Percentiles rank a stretch among this genome's conserved stretches.
Conservation (phyloP, 2,797 vertebrate genomes). For the Lepus oiostolus region DNA sequence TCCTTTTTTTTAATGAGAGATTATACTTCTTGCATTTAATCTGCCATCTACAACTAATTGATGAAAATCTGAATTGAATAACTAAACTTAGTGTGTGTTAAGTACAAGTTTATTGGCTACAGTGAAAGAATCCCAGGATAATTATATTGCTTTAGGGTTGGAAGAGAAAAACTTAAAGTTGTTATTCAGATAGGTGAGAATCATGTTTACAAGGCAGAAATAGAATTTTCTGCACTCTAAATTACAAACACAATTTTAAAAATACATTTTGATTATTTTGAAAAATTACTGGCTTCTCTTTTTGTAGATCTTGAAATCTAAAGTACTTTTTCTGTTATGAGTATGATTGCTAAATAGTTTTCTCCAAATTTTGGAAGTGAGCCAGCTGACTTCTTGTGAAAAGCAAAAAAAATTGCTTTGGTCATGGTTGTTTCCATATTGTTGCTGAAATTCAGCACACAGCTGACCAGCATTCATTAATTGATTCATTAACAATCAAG, state of each 20-base stretch:
- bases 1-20: background rate
- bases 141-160: background rate
- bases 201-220: background rate
- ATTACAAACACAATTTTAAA: background rate
- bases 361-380: background rate
- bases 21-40: background rate
- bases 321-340: background rate
- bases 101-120: background rate
- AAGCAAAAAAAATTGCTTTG: background rate
- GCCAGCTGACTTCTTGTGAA: background rate
- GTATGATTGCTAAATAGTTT: background rate
- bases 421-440: background rate
- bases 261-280: background rate
- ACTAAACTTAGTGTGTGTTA: background rate
- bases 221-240: background rate
- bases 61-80: background rate
- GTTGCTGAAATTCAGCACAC: background rate
- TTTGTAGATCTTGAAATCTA: conserved; percentile 6
- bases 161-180: background rate
- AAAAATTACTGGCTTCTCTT: background rate
- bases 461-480: background rate
- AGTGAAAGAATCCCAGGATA: background rate
- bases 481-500: background rate
- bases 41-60: background rate
- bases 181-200: background rate